These are phyloP conservation scores for Proterorhinus semilunaris DNA, from an alignment of 2,113 vertebrate species.

Conservation along the genomic window DNA sequence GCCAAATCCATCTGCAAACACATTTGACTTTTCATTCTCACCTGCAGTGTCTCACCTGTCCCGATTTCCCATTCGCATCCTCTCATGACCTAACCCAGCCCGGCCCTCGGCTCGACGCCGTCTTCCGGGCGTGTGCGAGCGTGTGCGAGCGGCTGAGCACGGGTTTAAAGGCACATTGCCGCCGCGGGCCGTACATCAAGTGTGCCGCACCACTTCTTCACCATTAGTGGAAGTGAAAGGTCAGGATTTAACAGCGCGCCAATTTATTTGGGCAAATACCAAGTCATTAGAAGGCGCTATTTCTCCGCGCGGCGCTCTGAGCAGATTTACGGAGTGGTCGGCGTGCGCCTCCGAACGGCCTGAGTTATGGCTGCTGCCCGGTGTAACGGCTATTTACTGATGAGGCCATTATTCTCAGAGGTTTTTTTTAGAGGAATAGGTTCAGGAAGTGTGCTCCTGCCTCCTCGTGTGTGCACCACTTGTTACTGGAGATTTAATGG, in stretches of 20 bases:
- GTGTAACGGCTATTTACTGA: constrained; percentile 4
- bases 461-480: neutral
- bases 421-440: neutral
- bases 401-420: neutral
- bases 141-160: neutral
- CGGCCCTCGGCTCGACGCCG: no score
- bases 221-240: constrained; percentile 45
- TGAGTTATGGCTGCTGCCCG: constrained; percentile 6
- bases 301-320: constrained; percentile 16
- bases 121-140: neutral
- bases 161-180: constrained; percentile 22
- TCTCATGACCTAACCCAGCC: neutral
- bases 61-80: neutral
- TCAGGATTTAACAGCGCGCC: constrained; percentile 39
- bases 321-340: constrained; percentile 29
- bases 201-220: constrained; percentile 30
- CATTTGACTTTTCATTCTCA: no score
- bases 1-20: no score
- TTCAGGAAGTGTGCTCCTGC: neutral
- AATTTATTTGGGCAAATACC: constrained; percentile 51
- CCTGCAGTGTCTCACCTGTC: no score
- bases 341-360: constrained; percentile 11
- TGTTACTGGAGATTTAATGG: no score
- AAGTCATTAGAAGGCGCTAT: constrained; percentile 37
- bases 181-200: constrained; percentile 21